Evolutionary conservation across 2,797 vertebrate genomes (phyloP), one percentile per base, ranked within the genome.

Genomic region (Sparidentex hasta): DNA sequence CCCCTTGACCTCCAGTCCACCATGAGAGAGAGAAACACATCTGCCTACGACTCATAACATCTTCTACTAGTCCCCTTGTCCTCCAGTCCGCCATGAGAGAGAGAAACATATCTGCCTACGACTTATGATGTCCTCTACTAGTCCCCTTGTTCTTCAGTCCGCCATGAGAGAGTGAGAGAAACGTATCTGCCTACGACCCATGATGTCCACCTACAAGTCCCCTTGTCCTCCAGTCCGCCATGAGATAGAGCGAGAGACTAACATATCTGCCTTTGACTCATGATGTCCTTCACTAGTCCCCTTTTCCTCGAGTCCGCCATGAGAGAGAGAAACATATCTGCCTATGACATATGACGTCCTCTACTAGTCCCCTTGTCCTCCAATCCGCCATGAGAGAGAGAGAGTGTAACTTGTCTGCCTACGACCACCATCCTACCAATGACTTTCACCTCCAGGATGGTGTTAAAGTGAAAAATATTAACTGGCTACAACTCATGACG

Each of bases 401-500:
- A 56, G 52, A 64, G 52, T 66, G 70, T 70, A 64, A 72, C n/a
- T 54, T 47, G 78, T 81, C 44, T 87, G 77, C 57, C 78, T 85
- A 88, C 2, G 50, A 86, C 66, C 84, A 70, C 74, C 65, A 74
- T 78, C 55, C 74, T 84, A 83, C 48, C 58, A 81, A 73, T 86
- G 54, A 50, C 80, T 14, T 88, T 84, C 81, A 83, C 72, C 63
- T 91, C 84, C 89, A 84, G 81, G 82, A 54, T 33, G 64, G 48
- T 61, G 63, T 58, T 41, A 66, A 63, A 85, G 70, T 73, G 73
- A 69, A 68, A 81, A 72, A 61, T 77, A 72, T 71, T 70, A 82
- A 87, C 51, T 72, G 83, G 68, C 86, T 87, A 91, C 58, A 74
- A 87, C 82, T 88, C 76, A 83, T 76, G 43, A 44, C 62, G 78